Evolutionary conservation across 2,797 vertebrate species (phyloP).

Genomic region (Crocodylus rhombifer): DNA sequence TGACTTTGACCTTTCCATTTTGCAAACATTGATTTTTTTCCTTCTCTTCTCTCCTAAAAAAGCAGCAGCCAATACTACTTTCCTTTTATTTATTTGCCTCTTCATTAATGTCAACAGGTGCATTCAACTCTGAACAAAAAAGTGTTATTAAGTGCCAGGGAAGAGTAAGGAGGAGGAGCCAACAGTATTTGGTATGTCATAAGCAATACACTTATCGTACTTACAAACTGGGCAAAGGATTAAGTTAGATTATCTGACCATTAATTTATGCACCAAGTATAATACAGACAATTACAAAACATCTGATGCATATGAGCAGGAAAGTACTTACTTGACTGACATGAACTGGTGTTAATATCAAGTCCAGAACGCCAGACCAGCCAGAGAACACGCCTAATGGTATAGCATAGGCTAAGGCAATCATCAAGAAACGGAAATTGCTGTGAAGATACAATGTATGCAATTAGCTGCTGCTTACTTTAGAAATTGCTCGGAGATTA

Average conservation of each 20-base stretch:
- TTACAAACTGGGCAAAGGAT: neutral
- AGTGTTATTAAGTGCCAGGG: neutral
- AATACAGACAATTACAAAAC: neutral
- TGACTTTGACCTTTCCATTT: neutral
- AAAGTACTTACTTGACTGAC: conserved; percentile 91
- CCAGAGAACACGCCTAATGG: conserved; percentile 94
- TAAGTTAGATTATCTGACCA: neutral
- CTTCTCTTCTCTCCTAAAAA: neutral
- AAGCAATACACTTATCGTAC: neutral
- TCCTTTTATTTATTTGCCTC: neutral
- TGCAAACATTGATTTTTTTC: neutral
- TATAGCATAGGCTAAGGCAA: conserved; percentile 94
- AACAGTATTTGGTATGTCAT: neutral
- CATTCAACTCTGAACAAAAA: neutral
- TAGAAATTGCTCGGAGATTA: conserved; percentile 32
- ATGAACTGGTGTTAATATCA: conserved; percentile 93
- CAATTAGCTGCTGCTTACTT: conserved; percentile 34
- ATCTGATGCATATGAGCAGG: conserved; percentile 1
- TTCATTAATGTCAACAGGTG: conserved; percentile 10
- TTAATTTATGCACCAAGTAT: neutral
- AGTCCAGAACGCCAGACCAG: conserved; percentile 95
- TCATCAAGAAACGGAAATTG: conserved; percentile 96
- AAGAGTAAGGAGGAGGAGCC: neutral
- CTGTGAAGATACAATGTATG: conserved; percentile 78
- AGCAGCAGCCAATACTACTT: neutral